Evolutionary conservation across 2,888 invertebrate species (phyloP).

Genomic region (Torymus aiolomorphi): DNA sequence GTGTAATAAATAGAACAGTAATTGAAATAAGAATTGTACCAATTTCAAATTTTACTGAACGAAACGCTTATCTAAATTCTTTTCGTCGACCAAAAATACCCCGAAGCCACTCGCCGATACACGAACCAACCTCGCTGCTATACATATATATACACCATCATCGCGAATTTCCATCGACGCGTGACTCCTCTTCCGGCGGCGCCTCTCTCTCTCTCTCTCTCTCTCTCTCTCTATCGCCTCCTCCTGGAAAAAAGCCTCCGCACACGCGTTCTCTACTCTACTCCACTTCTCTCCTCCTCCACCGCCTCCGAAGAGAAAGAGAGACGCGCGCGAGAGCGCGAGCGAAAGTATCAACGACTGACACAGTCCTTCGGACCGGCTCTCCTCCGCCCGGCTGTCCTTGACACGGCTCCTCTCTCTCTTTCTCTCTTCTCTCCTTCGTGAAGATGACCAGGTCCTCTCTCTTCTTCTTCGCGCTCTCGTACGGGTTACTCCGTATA

Average conservation of each 20-base stretch:
- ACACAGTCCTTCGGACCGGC: constrained; percentile 67
- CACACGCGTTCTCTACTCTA: too few relatives aligned
- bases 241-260: constrained; percentile 38
- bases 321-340: constrained; percentile 9
- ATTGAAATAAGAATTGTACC: too few relatives aligned
- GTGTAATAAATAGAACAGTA: too few relatives aligned
- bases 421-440: constrained; percentile 44
- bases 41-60: too few relatives aligned
- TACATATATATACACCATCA: too few relatives aligned
- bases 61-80: too few relatives aligned
- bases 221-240: not conserved
- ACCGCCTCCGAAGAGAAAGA: constrained; percentile 27
- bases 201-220: too few relatives aligned
- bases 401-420: constrained; percentile 67
- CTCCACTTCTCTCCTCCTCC: not conserved
- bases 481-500: constrained; percentile 50
- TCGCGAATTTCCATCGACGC: constrained; percentile 44
- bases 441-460: constrained; percentile 30
- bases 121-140: too few relatives aligned
- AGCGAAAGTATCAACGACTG: constrained; percentile 61
- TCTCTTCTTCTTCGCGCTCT: constrained; percentile 46
- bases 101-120: too few relatives aligned
- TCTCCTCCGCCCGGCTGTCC: constrained; percentile 66
- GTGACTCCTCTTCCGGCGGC: constrained; percentile 45
- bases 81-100: too few relatives aligned